Evolutionary conservation across 2,113 vertebrate species (phyloP).

Genomic region (Varanus salvator): DNA sequence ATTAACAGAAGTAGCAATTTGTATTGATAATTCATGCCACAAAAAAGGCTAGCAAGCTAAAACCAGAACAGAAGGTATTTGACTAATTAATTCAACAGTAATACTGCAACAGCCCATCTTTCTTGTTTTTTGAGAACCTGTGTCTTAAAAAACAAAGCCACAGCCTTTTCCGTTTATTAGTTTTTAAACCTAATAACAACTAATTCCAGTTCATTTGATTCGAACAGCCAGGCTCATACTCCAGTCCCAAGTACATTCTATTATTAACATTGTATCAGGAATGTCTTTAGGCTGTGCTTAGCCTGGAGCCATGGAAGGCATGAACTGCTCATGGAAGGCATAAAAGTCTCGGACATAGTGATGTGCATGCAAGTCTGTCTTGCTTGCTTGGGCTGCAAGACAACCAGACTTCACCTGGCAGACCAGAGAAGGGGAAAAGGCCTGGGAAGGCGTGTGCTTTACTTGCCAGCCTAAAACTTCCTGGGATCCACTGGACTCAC

Average conservation of each 20-base stretch:
- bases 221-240: neutral
- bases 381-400: neutral
- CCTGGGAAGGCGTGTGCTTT: neutral
- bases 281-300: too few species aligned
- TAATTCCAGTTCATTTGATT: neutral
- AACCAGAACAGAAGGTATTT: neutral
- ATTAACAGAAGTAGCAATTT: neutral
- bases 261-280: neutral
- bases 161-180: neutral
- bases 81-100: neutral
- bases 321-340: neutral
- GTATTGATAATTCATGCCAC: slow-evolving; percentile 7
- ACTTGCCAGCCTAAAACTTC: neutral
- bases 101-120: neutral
- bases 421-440: neutral
- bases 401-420: neutral
- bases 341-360: neutral
- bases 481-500: neutral
- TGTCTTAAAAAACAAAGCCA: neutral
- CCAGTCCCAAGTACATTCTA: neutral
- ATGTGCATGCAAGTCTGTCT: neutral
- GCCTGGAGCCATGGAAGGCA: neutral
- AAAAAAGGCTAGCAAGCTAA: slow-evolving; percentile 9
- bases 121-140: neutral
- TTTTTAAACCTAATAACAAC: neutral